phyloP scores from a whole-genome alignment of 1,140 invertebrate genomes.

The Anthonomus grandis region DNA sequence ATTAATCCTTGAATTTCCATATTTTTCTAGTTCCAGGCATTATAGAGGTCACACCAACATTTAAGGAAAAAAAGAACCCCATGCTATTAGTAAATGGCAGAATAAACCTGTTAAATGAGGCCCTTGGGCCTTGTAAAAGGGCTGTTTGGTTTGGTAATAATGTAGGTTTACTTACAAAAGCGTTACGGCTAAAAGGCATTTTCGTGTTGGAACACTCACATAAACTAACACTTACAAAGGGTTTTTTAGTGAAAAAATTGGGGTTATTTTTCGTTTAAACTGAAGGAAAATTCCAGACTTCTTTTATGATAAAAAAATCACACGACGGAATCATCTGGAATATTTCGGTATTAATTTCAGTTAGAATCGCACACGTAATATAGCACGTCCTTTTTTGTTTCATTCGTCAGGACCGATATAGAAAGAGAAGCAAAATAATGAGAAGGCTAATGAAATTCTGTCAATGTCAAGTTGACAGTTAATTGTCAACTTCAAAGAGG shows the following conservation, averaged over 20 bases:
- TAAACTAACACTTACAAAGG: constrained; percentile 5
- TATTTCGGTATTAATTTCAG: constrained; percentile 2
- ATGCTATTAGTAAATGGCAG: constrained; percentile 15
- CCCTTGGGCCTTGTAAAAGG: constrained; percentile 8
- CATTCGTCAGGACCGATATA: too few relatives aligned
- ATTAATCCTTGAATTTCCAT: not conserved
- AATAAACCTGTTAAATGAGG: constrained; percentile 13
- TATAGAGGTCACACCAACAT: constrained; percentile 4
- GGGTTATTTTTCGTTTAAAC: constrained; percentile 1
- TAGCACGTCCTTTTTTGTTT: too few relatives aligned
- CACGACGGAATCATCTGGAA: constrained; percentile 22
- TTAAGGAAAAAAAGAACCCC: constrained; percentile 13
- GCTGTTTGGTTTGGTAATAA: constrained; percentile 1
- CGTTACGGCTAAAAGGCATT: constrained; percentile 20
- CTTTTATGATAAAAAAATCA: constrained; percentile 4
- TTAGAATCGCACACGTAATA: too few relatives aligned
- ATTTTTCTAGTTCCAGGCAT: not conserved
- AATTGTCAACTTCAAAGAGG: too few relatives aligned
- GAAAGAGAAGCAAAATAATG: too few relatives aligned
- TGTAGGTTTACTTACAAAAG: constrained; percentile 16
- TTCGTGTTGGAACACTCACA: constrained; percentile 9
- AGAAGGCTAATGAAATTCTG: too few relatives aligned
- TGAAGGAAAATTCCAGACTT: constrained; percentile 1
- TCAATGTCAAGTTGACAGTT: too few relatives aligned
- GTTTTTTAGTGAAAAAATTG: constrained; percentile 8